Base-by-base conservation (phyloP, 2,888 invertebrate genomes). In the Drosophila borealis region DNA sequence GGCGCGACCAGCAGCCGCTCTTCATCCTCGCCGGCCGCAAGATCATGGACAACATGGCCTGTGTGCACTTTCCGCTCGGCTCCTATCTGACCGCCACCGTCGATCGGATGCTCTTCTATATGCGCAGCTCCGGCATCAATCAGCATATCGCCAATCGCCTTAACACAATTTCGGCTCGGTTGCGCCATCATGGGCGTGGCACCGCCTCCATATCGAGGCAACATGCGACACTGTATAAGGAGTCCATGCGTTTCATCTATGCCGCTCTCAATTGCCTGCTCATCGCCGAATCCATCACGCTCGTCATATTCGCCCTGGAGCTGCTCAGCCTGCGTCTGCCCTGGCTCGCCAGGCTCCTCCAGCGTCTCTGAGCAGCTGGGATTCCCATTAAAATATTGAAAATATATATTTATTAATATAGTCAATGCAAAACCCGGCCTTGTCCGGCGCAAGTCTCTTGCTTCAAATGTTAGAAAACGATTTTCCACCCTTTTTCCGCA, bases 111-210 rank as follows among this genome's bases (percentile, higher is more conserved):
- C 61, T 87, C 1, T 61, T 76, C 9, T 45, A 60, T 3, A 57
- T 86, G 60, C 85, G 82, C 17, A 77, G 62, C 49, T 78, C 77
- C n/a, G 85, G 87, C 9, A 39, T 86, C 9, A 42, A 48, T 3
- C 51, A 56, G n/a, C 68, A 82, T 0, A 13, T 76, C 0, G 13
- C 39, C 9, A 54, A 65, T 25, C 33, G 37, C 1, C 25, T 64
- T 5, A 60, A 53, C 10, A 66, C 72, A 6, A 41, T 56, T 2
- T 41, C 49, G 4, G 6, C 17, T 0, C n/a, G 36, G 2, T 3
- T 6, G 1, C 49, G 25, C 9, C 25, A 37, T 0, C 25, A 37
- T 0, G 14, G 10, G 3, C 44, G 11, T 0, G 17, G 1, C 21
- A 13, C 3, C 10, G 8, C 39, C 11, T 0, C 39, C 33, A 29